These are phyloP conservation scores for Okamejei kenojei DNA, from an alignment of 2,797 vertebrate species.

Conservation along the genomic window DNA sequence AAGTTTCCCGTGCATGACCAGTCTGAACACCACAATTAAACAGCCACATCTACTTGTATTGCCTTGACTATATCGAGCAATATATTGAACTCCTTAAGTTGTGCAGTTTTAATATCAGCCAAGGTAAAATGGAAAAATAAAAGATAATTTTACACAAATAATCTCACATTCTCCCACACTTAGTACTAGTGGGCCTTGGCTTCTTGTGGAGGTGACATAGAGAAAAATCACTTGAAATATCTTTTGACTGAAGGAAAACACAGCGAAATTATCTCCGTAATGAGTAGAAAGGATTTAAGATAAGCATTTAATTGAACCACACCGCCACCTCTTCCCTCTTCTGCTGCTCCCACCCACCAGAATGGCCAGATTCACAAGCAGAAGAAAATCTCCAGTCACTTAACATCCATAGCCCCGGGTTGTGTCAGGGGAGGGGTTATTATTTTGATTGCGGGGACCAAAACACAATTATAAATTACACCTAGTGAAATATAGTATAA, in stretches of 20 bases:
- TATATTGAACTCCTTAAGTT: neutral
- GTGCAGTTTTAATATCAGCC: neutral
- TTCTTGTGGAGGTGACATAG: neutral
- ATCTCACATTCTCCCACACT: neutral
- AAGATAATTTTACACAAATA: neutral
- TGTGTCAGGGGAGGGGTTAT: neutral
- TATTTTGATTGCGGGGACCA: neutral
- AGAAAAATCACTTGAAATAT: neutral
- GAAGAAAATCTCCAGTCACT: neutral
- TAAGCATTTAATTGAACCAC: neutral
- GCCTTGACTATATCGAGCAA: neutral
- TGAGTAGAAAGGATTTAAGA: too few relatives aligned
- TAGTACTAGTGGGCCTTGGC: neutral
- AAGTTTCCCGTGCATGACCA: constrained; percentile 37
- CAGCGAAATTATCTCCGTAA: neutral
- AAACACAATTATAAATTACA: constrained; percentile 55
- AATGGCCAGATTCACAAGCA: neutral
- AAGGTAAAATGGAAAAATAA: neutral
- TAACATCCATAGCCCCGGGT: neutral
- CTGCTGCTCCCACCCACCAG: too few relatives aligned
- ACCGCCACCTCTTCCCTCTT: too few relatives aligned
- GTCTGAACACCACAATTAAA: constrained; percentile 42
- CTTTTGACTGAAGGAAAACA: neutral
- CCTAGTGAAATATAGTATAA: constrained; percentile 43
- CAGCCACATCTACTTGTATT: neutral